Evolutionary conservation across 2,113 vertebrate species (phyloP).

Genomic region (Limnothrissa miodon): DNA sequence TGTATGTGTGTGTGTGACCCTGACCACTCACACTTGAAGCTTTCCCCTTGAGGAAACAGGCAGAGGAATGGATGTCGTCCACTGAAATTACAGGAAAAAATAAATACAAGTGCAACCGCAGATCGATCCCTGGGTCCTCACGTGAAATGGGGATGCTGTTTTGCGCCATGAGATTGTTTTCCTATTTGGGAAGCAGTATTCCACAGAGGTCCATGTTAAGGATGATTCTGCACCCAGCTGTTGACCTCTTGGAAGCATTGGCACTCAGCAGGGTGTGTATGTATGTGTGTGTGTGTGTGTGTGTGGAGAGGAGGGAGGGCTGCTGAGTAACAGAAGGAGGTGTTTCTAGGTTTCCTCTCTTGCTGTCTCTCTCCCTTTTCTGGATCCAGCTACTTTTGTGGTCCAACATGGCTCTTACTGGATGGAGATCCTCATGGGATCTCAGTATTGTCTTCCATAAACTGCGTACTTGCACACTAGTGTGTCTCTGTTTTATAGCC

Average conservation of each 20-base stretch:
- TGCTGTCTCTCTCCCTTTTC: not conserved
- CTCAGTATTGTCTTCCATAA: constrained; percentile 10
- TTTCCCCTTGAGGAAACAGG: not conserved
- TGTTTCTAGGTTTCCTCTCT: not conserved
- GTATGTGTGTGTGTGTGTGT: not conserved
- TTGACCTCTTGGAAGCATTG: not conserved
- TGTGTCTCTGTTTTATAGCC: not conserved
- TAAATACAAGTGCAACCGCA: not conserved
- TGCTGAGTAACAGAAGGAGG: constrained; percentile 15
- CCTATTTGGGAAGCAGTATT: constrained; percentile 3
- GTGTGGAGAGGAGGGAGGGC: not conserved
- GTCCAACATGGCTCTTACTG: not conserved
- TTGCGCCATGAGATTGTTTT: not conserved
- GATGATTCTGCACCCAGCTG: constrained; percentile 4
- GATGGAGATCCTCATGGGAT: not conserved
- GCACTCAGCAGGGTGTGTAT: not conserved
- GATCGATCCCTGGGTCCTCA: constrained; percentile 1
- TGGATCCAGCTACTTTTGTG: not conserved
- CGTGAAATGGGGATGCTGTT: not conserved
- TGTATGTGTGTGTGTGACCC: not conserved
- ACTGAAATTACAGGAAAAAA: not conserved
- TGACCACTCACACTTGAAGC: not conserved
- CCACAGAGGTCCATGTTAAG: not conserved
- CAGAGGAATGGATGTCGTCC: constrained; percentile 10
- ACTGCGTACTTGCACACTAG: not conserved